Percentiles rank a stretch among this genome's conserved stretches.
These are phyloP conservation scores for Drosophila pullipes DNA, from an alignment of 2,888 invertebrate species.

Conservation along the genomic window DNA sequence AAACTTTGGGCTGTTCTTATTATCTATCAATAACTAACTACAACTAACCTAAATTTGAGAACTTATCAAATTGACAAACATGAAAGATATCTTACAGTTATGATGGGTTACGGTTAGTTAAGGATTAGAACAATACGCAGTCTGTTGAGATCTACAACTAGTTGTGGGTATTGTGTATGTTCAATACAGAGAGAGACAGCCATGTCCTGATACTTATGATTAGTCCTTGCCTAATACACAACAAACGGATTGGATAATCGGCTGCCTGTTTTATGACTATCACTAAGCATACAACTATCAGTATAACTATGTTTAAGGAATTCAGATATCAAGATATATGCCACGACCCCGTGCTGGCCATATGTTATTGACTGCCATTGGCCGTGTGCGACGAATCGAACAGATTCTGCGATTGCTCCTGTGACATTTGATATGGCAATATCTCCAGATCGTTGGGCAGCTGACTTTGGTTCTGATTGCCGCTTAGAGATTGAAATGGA, in stretches of 20 bases:
- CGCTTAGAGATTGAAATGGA: constrained; percentile 70
- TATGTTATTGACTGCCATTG: constrained; percentile 60
- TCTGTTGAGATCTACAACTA: constrained; percentile 80
- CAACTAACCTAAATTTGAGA: constrained; percentile 53
- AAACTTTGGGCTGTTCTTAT: constrained; percentile 55
- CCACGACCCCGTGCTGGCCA: constrained; percentile 35
- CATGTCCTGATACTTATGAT: constrained; percentile 25
- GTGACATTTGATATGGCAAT: constrained; percentile 85
- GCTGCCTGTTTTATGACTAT: constrained; percentile 12
- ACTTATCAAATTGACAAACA: constrained; percentile 10
- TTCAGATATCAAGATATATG: constrained; percentile 24
- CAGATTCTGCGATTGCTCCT: constrained; percentile 85
- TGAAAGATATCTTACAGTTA: background rate
- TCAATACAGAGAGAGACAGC: constrained; percentile 38
- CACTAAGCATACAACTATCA: background rate
- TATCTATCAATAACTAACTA: constrained; percentile 4
- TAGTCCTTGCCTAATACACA: constrained; percentile 38
- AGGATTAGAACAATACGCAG: constrained; percentile 68
- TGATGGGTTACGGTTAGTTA: constrained; percentile 14
- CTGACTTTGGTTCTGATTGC: constrained; percentile 64
- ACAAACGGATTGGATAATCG: constrained; percentile 1
- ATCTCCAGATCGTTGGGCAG: constrained; percentile 84
- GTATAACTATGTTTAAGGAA: constrained; percentile 20
- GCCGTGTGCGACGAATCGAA: constrained; percentile 81
- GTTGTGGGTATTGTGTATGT: constrained; percentile 24